Percentiles rank a stretch among this genome's conserved stretches.
Evolutionary conservation across 2,113 vertebrate species (phyloP).

Genomic region (Callorhinus ursinus): DNA sequence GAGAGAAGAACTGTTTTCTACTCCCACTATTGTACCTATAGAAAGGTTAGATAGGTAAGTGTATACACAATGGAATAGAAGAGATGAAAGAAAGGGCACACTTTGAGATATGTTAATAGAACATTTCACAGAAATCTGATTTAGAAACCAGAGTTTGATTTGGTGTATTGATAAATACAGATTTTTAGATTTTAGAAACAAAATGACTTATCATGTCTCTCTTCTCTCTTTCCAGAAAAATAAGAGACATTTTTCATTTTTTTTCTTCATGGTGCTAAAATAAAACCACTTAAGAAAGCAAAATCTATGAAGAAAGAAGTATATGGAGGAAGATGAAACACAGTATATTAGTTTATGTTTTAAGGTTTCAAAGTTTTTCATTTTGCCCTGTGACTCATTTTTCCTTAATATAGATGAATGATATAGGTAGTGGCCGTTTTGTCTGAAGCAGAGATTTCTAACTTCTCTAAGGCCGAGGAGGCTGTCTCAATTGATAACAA

Average conservation of each 20-base stretch:
- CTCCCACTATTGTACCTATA: too few relatives aligned
- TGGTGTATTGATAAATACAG: background rate
- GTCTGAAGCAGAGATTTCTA: background rate
- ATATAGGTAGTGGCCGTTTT: background rate
- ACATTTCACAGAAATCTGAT: background rate
- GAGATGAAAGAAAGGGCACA: background rate
- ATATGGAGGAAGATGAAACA: background rate
- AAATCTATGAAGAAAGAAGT: background rate
- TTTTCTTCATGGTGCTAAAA: conserved; percentile 5
- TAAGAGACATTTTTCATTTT: background rate
- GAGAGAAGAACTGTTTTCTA: background rate
- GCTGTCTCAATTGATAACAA: background rate
- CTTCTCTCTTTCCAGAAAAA: background rate
- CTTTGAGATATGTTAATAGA: background rate
- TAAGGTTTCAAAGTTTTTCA: background rate
- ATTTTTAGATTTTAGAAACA: background rate
- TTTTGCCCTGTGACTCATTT: conserved; percentile 10
- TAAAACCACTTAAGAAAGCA: conserved; percentile 1
- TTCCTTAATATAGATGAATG: background rate
- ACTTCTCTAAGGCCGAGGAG: conserved; percentile 10
- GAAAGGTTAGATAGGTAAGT: background rate
- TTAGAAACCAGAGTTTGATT: background rate
- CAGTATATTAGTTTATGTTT: background rate
- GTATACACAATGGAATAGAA: background rate
- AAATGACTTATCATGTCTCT: background rate